Evolutionary conservation across 2,888 invertebrate species (phyloP).

Genomic region (Drosophila aldrichi): DNA sequence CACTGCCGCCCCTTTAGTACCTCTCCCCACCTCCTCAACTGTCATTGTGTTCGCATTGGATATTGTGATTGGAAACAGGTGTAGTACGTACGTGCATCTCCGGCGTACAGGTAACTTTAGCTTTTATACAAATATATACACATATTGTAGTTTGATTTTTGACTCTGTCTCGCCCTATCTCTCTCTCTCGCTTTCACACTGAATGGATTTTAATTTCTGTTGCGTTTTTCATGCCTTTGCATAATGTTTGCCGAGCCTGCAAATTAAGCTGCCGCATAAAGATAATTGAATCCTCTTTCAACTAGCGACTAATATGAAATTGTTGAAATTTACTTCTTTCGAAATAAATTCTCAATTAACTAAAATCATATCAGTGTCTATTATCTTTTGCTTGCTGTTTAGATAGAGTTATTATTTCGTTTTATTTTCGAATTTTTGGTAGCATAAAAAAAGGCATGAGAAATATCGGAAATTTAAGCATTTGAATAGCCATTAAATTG

Average conservation of each 20-base stretch:
- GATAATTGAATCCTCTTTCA: constrained; percentile 31
- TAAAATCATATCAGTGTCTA: neutral
- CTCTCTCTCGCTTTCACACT: neutral
- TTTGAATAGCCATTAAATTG: too few relatives aligned
- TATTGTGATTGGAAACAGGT: constrained; percentile 45
- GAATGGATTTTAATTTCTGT: constrained; percentile 46
- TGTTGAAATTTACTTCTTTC: neutral
- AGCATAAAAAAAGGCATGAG: too few relatives aligned
- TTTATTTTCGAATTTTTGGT: too few relatives aligned
- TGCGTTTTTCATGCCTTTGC: constrained; percentile 19
- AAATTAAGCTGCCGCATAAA: constrained; percentile 39
- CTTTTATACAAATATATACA: constrained; percentile 11
- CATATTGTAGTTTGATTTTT: constrained; percentile 24
- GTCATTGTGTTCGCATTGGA: constrained; percentile 46
- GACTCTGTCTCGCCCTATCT: neutral
- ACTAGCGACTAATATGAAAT: neutral
- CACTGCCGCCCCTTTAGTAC: too few relatives aligned
- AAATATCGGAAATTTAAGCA: too few relatives aligned
- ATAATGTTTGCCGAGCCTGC: constrained; percentile 25
- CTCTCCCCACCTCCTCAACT: neutral
- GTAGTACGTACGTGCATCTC: constrained; percentile 11
- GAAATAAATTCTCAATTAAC: neutral
- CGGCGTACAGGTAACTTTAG: neutral
- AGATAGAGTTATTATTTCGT: too few relatives aligned
- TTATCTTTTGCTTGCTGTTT: too few relatives aligned